Percentiles rank a stretch among this genome's conserved stretches.
These are phyloP conservation scores for Tragelaphus strepsiceros DNA, from an alignment of 2,113 vertebrate species.

Conservation along the genomic window DNA sequence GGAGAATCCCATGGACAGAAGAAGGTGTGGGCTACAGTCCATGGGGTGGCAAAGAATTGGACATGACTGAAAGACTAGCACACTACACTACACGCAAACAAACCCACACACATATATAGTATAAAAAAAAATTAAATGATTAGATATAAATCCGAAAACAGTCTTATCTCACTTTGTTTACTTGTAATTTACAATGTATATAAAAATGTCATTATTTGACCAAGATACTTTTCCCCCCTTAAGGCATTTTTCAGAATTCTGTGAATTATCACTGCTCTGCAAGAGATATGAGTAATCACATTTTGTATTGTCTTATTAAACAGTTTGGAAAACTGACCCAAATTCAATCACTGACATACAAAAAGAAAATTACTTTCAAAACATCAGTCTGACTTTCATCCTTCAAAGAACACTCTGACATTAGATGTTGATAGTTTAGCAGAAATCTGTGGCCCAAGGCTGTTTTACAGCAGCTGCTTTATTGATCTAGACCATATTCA, in stretches of 20 bases:
- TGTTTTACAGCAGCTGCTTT: conserved; percentile 60
- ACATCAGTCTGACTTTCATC: conserved; percentile 67
- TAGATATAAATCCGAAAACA: not conserved
- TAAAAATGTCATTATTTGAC: not conserved
- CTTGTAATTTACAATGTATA: not conserved
- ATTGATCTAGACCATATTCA: conserved; percentile 63
- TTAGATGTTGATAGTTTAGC: conserved; percentile 63
- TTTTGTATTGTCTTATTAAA: conserved; percentile 57
- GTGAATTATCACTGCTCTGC: not conserved
- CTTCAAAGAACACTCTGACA: conserved; percentile 72
- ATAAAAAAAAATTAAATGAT: not conserved
- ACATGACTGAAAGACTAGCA: not conserved
- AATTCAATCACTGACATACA: conserved; percentile 66
- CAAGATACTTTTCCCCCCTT: not conserved
- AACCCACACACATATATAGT: not conserved
- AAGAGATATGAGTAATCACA: conserved; percentile 3
- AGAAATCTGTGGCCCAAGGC: conserved; percentile 62
- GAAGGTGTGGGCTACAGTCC: not conserved
- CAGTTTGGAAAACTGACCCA: conserved; percentile 67
- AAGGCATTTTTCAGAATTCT: not conserved
- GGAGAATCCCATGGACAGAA: not conserved
- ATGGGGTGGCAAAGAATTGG: not conserved
- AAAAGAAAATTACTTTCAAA: conserved; percentile 70
- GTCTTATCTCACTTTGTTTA: not conserved
- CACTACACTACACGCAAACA: not conserved